Conservation (phyloP, 2,888 invertebrate genomes). For the Apomyelois bistriatella region DNA sequence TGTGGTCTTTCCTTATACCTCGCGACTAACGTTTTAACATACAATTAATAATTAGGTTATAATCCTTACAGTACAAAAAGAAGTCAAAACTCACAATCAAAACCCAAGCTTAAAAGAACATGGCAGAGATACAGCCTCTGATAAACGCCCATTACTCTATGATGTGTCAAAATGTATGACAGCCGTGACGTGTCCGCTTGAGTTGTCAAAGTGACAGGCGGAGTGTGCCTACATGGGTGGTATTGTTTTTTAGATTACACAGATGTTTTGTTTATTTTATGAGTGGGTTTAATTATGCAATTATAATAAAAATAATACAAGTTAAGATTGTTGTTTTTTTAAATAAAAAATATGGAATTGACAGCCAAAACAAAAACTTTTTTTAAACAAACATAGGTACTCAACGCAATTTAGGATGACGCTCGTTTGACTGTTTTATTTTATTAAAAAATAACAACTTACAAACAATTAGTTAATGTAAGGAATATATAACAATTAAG, state of each 20-base stretch:
- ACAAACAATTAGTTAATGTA: too few species aligned
- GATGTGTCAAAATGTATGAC: slow-evolving; percentile 31
- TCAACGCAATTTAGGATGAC: too few species aligned
- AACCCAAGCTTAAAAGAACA: slow-evolving; percentile 13
- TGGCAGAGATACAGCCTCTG: slow-evolving; percentile 10
- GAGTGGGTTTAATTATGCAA: background rate
- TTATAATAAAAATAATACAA: too few species aligned
- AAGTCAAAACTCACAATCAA: slow-evolving; percentile 12
- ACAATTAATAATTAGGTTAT: background rate
- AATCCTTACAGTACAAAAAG: background rate
- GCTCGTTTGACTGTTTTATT: too few species aligned
- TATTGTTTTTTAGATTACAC: slow-evolving; percentile 13
- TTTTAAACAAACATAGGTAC: too few species aligned
- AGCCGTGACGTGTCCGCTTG: slow-evolving; percentile 27
- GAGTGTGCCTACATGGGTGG: slow-evolving; percentile 36
- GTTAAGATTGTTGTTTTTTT: too few species aligned
- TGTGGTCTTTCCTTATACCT: background rate
- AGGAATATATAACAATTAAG: too few species aligned
- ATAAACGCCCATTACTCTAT: slow-evolving; percentile 24
- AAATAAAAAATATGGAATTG: too few species aligned
- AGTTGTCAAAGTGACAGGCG: slow-evolving; percentile 41
- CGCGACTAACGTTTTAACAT: background rate
- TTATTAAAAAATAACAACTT: too few species aligned
- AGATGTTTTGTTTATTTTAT: background rate
- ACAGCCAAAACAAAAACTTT: too few species aligned